Conservation (phyloP, 23 tunicate genomes). For the Corella eumyota region DNA sequence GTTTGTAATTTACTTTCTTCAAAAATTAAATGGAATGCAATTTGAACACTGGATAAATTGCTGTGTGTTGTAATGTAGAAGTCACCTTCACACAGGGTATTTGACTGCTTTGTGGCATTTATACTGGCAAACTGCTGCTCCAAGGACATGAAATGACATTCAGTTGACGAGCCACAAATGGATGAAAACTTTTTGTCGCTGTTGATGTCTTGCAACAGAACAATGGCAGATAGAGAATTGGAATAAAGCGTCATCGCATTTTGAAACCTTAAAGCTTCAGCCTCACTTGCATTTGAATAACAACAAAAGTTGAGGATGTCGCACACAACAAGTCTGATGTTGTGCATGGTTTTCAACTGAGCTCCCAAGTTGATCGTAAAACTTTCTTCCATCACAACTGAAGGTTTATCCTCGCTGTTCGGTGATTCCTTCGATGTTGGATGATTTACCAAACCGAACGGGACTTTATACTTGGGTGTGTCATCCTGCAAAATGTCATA, state of each 20-base stretch:
- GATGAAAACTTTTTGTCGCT: slow-evolving; percentile 54
- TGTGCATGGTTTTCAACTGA: slow-evolving; percentile 96
- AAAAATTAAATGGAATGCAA: slow-evolving; percentile 73
- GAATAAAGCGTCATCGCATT: slow-evolving; percentile 89
- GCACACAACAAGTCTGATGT: slow-evolving; percentile 62
- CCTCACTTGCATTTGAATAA: slow-evolving; percentile 42
- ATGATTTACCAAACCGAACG: no score
- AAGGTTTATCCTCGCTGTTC: no score
- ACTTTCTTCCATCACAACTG: slow-evolving; percentile 78
- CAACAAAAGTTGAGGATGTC: slow-evolving; percentile 59
- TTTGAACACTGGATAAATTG: slow-evolving; percentile 85
- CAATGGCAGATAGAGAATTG: slow-evolving; percentile 64
- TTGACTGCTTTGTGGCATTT: background rate
- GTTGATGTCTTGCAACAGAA: slow-evolving; percentile 43
- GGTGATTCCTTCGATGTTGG: no score
- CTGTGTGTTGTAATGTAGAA: slow-evolving; percentile 89
- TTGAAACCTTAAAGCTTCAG: slow-evolving; percentile 78
- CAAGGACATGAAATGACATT: slow-evolving; percentile 68
- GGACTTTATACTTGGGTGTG: no score
- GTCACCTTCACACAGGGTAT: slow-evolving; percentile 54
- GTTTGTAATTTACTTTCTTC: slow-evolving; percentile 39
- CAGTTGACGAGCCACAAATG: slow-evolving; percentile 67
- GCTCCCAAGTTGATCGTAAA: slow-evolving; percentile 95
- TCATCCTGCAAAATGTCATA: no score
- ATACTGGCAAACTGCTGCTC: slow-evolving; percentile 37